These are phyloP conservation scores for Tetragnatha versicolor DNA, from an alignment of 1,140 invertebrate genomes.

Conservation along the genomic window DNA sequence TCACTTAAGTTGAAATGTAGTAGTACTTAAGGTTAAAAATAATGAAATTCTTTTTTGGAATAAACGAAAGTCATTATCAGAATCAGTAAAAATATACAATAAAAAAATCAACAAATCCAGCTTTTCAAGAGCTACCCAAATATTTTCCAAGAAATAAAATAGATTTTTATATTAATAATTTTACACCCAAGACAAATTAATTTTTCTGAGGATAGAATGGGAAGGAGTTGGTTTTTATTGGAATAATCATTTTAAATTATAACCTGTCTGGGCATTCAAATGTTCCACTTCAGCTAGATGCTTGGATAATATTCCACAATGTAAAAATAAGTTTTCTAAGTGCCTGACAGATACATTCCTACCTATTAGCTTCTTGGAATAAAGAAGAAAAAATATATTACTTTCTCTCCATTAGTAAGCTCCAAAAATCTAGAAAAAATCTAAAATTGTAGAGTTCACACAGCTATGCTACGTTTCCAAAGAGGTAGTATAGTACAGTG, in stretches of 20 bases:
- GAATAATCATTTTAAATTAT: no score
- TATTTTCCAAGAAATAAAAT: neutral
- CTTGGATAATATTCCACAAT: constrained; percentile 38
- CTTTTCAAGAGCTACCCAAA: no score
- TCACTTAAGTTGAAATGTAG: neutral
- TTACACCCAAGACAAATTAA: neutral
- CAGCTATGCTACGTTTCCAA: constrained; percentile 28
- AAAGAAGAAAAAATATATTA: constrained; percentile 32
- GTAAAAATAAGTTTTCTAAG: constrained; percentile 52
- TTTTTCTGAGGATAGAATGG: neutral
- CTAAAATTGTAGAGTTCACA: neutral
- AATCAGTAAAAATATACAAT: neutral
- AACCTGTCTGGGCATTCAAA: neutral
- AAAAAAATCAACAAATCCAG: neutral
- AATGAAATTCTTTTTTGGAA: neutral
- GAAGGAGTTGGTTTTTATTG: neutral
- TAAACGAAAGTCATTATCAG: neutral
- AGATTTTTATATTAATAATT: neutral
- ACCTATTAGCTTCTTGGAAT: constrained; percentile 17
- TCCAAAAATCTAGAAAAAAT: constrained; percentile 39
- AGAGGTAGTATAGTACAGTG: constrained; percentile 41
- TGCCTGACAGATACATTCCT: neutral
- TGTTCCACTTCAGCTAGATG: constrained; percentile 1
- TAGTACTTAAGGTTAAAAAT: neutral
- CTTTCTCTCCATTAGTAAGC: constrained; percentile 43